Evolutionary conservation across 2,797 vertebrate species (phyloP).

Genomic region (Fistularia commersonii): DNA sequence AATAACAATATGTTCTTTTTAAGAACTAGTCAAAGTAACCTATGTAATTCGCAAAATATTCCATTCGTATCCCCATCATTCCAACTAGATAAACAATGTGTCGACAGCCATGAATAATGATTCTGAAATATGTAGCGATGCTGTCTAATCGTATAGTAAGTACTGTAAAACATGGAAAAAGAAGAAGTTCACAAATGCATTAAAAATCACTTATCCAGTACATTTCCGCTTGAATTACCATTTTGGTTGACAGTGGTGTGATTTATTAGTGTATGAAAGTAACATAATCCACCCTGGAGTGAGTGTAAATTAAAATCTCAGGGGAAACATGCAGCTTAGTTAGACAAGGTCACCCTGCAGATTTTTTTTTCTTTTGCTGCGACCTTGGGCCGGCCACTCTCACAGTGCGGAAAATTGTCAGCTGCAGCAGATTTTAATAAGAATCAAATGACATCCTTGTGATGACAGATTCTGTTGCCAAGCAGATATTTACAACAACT

Average conservation of each 20-base stretch:
- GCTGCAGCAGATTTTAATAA: constrained; percentile 50
- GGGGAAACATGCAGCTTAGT: constrained; percentile 32
- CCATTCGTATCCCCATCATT: too few species aligned
- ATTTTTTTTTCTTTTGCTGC: constrained; percentile 14
- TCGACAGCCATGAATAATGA: too few species aligned
- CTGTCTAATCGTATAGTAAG: too few species aligned
- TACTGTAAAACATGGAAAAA: too few species aligned
- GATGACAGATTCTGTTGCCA: constrained; percentile 78
- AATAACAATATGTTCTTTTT: too few species aligned
- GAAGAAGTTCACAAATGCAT: too few species aligned
- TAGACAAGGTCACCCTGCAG: constrained; percentile 44
- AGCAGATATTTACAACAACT: constrained; percentile 60
- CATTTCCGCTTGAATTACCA: too few species aligned
- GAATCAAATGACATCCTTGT: constrained; percentile 53
- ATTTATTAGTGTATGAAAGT: constrained; percentile 5
- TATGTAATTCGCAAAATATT: too few species aligned
- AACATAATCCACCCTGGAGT: constrained; percentile 3
- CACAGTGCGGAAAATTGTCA: constrained; percentile 53
- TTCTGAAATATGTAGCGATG: too few species aligned
- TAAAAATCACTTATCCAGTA: too few species aligned
- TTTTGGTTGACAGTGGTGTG: neutral
- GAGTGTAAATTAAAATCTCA: constrained; percentile 23
- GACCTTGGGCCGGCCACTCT: constrained; percentile 62
- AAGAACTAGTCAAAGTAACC: too few species aligned
- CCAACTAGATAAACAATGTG: too few species aligned